Conservation (phyloP, 2,113 vertebrate species). For the Falco punctatus region DNA sequence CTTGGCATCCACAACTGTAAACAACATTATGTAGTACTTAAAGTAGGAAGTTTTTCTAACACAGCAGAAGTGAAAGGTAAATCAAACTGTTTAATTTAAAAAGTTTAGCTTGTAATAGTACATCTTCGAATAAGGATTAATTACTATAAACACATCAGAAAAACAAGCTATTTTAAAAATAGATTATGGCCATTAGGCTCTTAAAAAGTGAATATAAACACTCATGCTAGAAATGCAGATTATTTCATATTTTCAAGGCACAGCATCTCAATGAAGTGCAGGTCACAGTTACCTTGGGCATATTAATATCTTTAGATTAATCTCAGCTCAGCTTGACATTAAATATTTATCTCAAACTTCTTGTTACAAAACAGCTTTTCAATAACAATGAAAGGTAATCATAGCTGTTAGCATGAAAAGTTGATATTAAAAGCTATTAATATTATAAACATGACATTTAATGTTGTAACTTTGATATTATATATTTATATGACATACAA, state of each 20-base stretch:
- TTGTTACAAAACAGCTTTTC: background rate
- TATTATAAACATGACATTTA: background rate
- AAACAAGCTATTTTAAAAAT: constrained; percentile 2
- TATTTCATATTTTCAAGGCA: background rate
- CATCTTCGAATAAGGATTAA: background rate
- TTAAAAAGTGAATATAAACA: background rate
- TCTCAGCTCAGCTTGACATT: background rate
- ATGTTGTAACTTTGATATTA: too few relatives aligned
- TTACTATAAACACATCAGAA: background rate
- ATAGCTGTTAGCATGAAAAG: background rate
- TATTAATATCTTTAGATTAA: background rate
- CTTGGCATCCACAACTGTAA: background rate
- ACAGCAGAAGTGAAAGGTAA: background rate
- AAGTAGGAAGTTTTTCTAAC: background rate
- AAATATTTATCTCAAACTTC: background rate
- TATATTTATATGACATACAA: background rate
- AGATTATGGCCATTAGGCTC: background rate
- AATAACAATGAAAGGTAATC: background rate
- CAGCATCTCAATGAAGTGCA: background rate
- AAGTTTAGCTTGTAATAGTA: background rate
- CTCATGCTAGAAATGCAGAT: background rate
- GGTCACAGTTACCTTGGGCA: background rate
- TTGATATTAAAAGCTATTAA: background rate
- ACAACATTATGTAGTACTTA: background rate
- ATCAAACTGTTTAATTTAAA: background rate